Conservation (phyloP, 2,888 invertebrate species). For the Entomobrya proxima region DNA sequence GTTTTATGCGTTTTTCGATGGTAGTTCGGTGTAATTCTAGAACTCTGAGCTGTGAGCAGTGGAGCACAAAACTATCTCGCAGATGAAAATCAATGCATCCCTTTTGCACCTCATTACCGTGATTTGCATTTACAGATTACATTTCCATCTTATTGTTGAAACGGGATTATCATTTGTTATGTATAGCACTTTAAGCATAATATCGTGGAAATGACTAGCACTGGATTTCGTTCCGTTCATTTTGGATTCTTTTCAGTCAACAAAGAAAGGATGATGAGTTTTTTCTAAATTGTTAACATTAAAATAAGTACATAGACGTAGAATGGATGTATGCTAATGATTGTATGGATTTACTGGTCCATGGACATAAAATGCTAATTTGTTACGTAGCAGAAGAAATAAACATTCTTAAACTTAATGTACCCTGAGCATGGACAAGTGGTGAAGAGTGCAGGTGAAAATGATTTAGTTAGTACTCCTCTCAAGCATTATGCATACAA, state of each 20-base stretch:
- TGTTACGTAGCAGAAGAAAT: conserved; percentile 7
- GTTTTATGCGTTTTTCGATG: conserved; percentile 5
- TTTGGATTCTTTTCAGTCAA: conserved; percentile 69
- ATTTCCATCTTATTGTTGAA: conserved; percentile 18
- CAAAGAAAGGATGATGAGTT: conserved; percentile 69
- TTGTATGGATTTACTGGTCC: conserved; percentile 16
- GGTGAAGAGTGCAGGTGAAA: conserved; percentile 33
- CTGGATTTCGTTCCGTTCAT: not conserved
- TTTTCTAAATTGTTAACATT: conserved; percentile 17
- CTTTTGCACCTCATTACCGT: conserved; percentile 75
- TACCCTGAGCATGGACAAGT: not conserved
- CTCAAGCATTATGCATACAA: conserved; percentile 3
- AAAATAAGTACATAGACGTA: not conserved
- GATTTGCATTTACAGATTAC: conserved; percentile 72
- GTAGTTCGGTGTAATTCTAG: not conserved
- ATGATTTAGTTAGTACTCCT: not conserved
- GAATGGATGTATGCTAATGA: conserved; percentile 28
- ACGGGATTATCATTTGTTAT: not conserved
- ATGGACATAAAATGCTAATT: conserved; percentile 42
- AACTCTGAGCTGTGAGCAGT: not conserved
- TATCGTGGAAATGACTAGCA: not conserved
- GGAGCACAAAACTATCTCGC: not conserved
- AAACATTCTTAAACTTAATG: not conserved
- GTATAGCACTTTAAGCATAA: not conserved
- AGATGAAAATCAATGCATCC: conserved; percentile 53